Conservation (phyloP, 2,888 invertebrate species). For the Drosophila koepferae region DNA sequence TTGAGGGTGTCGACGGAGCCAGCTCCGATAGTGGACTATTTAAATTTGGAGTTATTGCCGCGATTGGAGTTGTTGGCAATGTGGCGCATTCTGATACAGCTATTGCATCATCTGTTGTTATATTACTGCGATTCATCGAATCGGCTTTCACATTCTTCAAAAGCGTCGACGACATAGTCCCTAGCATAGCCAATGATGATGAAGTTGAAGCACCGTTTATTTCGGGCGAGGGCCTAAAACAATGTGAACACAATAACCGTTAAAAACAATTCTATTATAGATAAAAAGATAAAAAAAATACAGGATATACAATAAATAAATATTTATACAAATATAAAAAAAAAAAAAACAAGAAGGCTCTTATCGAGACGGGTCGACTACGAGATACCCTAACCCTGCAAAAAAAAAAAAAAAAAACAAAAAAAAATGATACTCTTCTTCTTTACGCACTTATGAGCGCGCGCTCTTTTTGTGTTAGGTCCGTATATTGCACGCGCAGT, state of each 20-base stretch:
- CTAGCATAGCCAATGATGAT: constrained; percentile 52
- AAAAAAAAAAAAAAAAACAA: no score
- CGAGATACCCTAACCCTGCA: no score
- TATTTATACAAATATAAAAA: no score
- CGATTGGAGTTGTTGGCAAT: constrained; percentile 54
- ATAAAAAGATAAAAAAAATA: background rate
- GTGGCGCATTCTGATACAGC: constrained; percentile 47
- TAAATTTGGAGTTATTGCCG: constrained; percentile 44
- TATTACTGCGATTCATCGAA: constrained; percentile 17
- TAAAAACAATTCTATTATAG: background rate
- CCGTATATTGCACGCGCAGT: no score
- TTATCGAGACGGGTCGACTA: no score
- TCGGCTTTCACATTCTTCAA: constrained; percentile 35
- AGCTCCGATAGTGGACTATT: constrained; percentile 58
- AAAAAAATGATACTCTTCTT: no score
- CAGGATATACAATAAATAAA: no score
- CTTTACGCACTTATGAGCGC: no score
- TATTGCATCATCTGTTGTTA: constrained; percentile 36
- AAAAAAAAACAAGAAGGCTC: no score
- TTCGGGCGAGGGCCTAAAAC: constrained; percentile 46
- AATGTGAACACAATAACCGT: background rate
- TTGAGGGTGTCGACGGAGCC: constrained; percentile 62
- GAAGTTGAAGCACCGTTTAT: constrained; percentile 52
- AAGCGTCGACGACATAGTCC: constrained; percentile 60
- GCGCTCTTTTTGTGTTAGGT: no score